Conservation (phyloP, 1,140 invertebrate genomes). For the Lordiphosa stackelbergi region DNA sequence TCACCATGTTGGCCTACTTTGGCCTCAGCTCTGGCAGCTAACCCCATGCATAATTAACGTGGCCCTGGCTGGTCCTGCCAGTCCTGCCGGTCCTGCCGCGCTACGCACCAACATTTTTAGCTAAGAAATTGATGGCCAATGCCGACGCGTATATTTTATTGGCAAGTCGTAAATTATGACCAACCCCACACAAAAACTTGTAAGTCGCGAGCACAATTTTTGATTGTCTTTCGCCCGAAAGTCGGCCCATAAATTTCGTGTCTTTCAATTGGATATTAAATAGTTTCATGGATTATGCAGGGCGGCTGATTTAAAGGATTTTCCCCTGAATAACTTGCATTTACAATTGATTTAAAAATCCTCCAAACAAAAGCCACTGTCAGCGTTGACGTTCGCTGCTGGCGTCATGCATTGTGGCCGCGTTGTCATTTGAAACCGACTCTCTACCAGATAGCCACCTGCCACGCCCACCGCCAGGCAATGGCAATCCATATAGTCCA, state of each 20-base stretch:
- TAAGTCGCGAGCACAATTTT: conserved; percentile 61
- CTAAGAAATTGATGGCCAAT: conserved; percentile 61
- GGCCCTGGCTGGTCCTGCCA: conserved; percentile 41
- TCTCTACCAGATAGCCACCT: conserved; percentile 14
- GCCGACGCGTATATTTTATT: conserved; percentile 59
- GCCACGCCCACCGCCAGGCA: conserved; percentile 15
- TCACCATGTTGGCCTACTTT: conserved; percentile 66
- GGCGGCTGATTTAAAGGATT: conserved; percentile 64
- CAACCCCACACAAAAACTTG: conserved; percentile 47
- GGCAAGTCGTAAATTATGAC: conserved; percentile 62
- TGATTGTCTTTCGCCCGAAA: conserved; percentile 48
- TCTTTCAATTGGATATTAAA: conserved; percentile 69
- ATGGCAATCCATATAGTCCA: conserved; percentile 18
- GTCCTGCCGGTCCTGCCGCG: conserved; percentile 16
- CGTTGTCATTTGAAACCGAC: conserved; percentile 61
- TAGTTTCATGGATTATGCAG: conserved; percentile 60
- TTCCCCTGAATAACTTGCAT: conserved; percentile 57
- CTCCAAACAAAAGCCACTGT: conserved; percentile 59
- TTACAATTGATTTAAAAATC: conserved; percentile 72
- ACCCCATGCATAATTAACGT: conserved; percentile 71
- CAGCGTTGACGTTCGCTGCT: conserved; percentile 27
- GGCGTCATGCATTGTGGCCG: conserved; percentile 44
- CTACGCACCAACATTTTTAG: conserved; percentile 53
- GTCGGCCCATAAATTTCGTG: conserved; percentile 49
- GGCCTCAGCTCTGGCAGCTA: conserved; percentile 62